Evolutionary conservation across 2,797 vertebrate species (phyloP), one percentile per base, ranked within the genome.

Genomic region (Sebastes wilsoni): DNA sequence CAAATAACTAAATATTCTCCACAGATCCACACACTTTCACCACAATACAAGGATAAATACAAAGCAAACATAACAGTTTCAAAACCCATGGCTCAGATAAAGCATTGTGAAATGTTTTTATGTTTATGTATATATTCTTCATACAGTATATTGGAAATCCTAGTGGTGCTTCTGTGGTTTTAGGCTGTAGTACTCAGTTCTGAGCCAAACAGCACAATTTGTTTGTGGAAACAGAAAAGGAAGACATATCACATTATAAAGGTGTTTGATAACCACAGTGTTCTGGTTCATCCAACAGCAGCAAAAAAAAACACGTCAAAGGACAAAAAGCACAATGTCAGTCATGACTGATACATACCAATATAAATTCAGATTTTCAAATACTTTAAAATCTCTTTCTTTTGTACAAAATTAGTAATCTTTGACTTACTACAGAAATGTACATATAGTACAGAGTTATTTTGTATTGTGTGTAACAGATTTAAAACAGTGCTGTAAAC

Each of bases 1-100:
- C 34, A 20, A 32, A 28, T 5, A 25, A 69, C 25, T 32, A 67
- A 67, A 67, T 10, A 34, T 32, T 79, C 16, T 71, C 34, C 32
- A 77, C 59, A 56, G 32, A 55, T 66, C 34, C 32, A 77, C 59
- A 61, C 32, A 55, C 5, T 49, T 71, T 71, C 25, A 76, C 64
- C 20, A 81, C 59, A 55, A 4, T 12, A 22, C 8, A 65, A 23
- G 23, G 20, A 80, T 32, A 60, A 54, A 60, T 20, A 77, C 38
- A 79, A 74, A 65, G 49, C 32, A 23, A 38, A 60, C 11, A 36
- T 49, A 71, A 54, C 46, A 34, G 1, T 34, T 56, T 14, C 42
- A 32, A 66, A 59, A 38, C 16, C 5, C 11, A 55, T 34, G 60
- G 49, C 34, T 25, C 30, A 61, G 30, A 67, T 18, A 49, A 49